Base-by-base conservation (phyloP, 2,888 invertebrate species). In the Acrobasis consociella region DNA sequence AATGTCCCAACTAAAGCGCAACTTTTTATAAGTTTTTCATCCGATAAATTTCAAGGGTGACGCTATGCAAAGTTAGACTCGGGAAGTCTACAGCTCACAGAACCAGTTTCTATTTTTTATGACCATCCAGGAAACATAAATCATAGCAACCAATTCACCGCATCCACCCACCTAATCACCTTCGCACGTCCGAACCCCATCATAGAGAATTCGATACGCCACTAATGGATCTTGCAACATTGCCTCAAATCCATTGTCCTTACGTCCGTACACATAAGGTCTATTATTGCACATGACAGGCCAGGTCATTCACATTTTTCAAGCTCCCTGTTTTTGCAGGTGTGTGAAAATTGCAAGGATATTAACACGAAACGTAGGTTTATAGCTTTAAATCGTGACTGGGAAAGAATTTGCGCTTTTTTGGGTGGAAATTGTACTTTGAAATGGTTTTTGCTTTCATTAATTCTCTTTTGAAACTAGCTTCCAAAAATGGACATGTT, bases 181-280 rank as follows among this genome's bases (percentile, higher is more conserved):
- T 62, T 62, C 61, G 13, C 15, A 62, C 55, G 49, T 55, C 55
- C 22, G 15, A 49, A 16, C 11, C 58, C 31, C 37, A 49, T 62
- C 61, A 55, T 53, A 55, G 22, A 62, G 55, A 62, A 74, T 72
- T 71, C 64, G 74, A 70, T 70, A 74, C 68, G 68, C 49, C 61
- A 56, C 69, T 70, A 72, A 70, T 70, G 70, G 69, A 68, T 65
- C 65, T 70, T 71, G 70, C 72, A 66, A 71, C 68, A 64, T 46
- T 22, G 53, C 61, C 46, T 42, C 37, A 13, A 46, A 9, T 31
- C 17, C 53, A 42, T 31, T 42, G 56, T 51, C 65, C 63, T 51
- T 68, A 66, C n/a, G 17, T 0, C 52, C 17, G 16, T 59, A 50
- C 13, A 37, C 49, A 17, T 59, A 59, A 59, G 38, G 59, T 50